These are phyloP conservation scores for Phenacoccus solenopsis DNA, from an alignment of 1,140 invertebrate species.

Conservation along the genomic window DNA sequence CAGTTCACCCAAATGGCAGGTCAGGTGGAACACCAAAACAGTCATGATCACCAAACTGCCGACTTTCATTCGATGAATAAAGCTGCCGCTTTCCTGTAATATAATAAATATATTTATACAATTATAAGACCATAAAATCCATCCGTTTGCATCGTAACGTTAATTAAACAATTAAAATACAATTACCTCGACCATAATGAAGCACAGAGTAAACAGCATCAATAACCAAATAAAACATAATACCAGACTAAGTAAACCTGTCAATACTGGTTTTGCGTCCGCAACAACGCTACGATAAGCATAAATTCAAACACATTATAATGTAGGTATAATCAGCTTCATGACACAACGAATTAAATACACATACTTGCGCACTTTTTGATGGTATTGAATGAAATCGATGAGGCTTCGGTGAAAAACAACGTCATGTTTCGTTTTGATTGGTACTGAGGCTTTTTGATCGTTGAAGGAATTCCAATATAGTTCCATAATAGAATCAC, in stretches of 20 bases:
- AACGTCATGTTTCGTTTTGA: neutral
- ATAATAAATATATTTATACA: no score
- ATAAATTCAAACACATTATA: neutral
- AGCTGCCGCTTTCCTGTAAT: neutral
- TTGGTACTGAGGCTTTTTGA: no score
- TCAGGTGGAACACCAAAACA: neutral
- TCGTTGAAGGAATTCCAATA: neutral
- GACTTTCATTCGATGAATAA: neutral
- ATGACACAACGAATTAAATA: neutral
- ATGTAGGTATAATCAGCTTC: no score
- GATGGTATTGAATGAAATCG: neutral
- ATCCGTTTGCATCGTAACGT: no score
- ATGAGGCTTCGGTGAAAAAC: neutral
- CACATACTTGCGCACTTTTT: neutral
- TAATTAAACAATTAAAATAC: no score
- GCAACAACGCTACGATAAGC: neutral
- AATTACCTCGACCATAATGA: neutral
- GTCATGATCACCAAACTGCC: neutral
- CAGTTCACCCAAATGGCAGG: neutral
- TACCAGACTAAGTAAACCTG: neutral
- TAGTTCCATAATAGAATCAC: neutral
- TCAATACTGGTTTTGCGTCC: neutral
- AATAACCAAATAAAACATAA: neutral
- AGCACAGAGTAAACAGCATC: neutral
- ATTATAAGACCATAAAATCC: no score